Conservation (phyloP, 2,797 vertebrate genomes). For the Rhodeus uyekii region DNA sequence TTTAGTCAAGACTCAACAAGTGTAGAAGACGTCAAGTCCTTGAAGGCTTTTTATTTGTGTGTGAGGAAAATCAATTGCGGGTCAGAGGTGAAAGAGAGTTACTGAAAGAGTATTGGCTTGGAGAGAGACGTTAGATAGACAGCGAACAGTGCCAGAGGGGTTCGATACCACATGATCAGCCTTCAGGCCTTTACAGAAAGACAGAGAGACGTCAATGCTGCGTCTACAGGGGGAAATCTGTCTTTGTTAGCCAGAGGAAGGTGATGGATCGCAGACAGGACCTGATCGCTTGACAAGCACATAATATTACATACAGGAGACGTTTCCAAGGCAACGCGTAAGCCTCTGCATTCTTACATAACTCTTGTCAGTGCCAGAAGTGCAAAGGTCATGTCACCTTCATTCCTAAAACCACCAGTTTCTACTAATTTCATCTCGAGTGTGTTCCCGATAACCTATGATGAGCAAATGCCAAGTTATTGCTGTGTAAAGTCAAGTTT, state of each 20-base stretch:
- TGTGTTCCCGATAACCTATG: not conserved
- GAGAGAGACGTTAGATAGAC: constrained; percentile 68
- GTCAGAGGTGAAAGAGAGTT: constrained; percentile 25
- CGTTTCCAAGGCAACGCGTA: constrained; percentile 9
- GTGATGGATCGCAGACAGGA: constrained; percentile 83
- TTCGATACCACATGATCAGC: constrained; percentile 23
- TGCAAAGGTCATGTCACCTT: constrained; percentile 8
- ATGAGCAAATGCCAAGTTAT: not conserved
- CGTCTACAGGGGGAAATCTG: constrained; percentile 72
- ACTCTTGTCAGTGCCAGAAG: not conserved
- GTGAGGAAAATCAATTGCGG: constrained; percentile 5
- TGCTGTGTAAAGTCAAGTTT: constrained; percentile 13
- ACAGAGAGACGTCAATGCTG: constrained; percentile 73
- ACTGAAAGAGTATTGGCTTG: constrained; percentile 10
- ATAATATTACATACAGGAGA: not conserved
- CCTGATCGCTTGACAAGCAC: constrained; percentile 80
- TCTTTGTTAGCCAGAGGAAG: constrained; percentile 83
- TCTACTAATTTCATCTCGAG: not conserved
- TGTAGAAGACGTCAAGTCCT: not conserved
- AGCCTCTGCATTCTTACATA: not conserved
- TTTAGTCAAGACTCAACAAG: not conserved
- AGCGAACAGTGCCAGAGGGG: constrained; percentile 31
- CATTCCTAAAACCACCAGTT: not conserved
- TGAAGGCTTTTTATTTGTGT: constrained; percentile 5
- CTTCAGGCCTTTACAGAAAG: constrained; percentile 75